Evolutionary conservation across 2,113 vertebrate species (phyloP).

Genomic region (Ptychochromis oligacanthus): DNA sequence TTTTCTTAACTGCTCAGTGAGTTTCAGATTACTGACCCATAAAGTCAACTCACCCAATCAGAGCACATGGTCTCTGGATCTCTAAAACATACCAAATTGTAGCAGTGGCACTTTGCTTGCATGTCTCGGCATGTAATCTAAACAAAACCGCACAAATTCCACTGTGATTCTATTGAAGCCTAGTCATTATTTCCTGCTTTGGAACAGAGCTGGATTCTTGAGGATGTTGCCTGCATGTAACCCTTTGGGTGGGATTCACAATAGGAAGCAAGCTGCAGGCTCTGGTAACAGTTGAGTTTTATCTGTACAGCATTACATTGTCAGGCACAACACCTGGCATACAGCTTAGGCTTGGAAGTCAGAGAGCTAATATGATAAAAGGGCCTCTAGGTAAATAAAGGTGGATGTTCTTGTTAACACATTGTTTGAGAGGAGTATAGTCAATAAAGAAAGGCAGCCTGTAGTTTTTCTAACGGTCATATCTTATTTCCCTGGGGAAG

Average conservation of each 20-base stretch:
- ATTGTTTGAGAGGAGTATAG: background rate
- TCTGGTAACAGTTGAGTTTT: slow-evolving; percentile 29
- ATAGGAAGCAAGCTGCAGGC: slow-evolving; percentile 59
- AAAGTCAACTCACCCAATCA: background rate
- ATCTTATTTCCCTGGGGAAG: background rate
- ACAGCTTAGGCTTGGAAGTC: slow-evolving; percentile 29
- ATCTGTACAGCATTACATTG: slow-evolving; percentile 52
- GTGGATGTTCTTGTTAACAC: slow-evolving; percentile 41
- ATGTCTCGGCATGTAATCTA: slow-evolving; percentile 60
- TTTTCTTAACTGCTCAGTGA: background rate
- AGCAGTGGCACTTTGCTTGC: slow-evolving; percentile 35
- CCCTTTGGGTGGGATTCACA: slow-evolving; percentile 64
- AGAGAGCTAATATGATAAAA: slow-evolving; percentile 37
- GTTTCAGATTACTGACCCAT: slow-evolving; percentile 13
- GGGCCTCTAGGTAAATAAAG: slow-evolving; percentile 51
- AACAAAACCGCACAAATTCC: slow-evolving; percentile 69
- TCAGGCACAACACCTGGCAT: slow-evolving; percentile 61
- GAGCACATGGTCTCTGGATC: slow-evolving; percentile 14
- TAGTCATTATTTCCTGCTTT: slow-evolving; percentile 74
- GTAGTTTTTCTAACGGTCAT: slow-evolving; percentile 31
- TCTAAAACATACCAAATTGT: slow-evolving; percentile 30
- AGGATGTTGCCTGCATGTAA: slow-evolving; percentile 69
- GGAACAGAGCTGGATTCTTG: slow-evolving; percentile 66
- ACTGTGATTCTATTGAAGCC: slow-evolving; percentile 49
- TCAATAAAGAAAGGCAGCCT: slow-evolving; percentile 17